Evolutionary conservation across 1,140 invertebrate genomes (phyloP).

Genomic region (Idris sp.): DNA sequence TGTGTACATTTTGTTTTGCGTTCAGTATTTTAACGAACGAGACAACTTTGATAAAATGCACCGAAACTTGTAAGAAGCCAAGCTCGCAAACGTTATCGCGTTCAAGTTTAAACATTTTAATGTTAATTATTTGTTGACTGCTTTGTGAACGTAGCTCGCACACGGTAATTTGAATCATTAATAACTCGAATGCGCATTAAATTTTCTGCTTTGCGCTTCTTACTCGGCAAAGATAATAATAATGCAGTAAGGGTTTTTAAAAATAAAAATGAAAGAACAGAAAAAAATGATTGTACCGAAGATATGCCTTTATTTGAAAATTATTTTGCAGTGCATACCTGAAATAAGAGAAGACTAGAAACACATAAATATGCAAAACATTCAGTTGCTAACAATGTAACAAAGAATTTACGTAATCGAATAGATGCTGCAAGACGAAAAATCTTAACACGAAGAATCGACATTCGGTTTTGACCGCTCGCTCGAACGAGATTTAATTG

Average conservation of each 20-base stretch:
- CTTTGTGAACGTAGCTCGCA: conserved; percentile 3
- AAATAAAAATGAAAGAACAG: too few species aligned
- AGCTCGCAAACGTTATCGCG: conserved; percentile 25
- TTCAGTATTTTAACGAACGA: conserved; percentile 24
- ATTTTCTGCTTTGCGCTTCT: background rate
- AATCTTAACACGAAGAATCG: too few species aligned
- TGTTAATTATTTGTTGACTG: conserved; percentile 29
- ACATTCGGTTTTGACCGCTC: conserved; percentile 58
- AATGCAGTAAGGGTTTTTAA: too few species aligned
- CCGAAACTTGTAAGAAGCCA: conserved; percentile 7
- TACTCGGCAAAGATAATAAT: background rate
- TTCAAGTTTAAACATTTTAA: conserved; percentile 27
- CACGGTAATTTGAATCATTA: conserved; percentile 8
- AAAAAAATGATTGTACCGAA: too few species aligned
- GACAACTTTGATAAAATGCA: conserved; percentile 16
- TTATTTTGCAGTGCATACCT: too few species aligned
- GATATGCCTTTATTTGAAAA: too few species aligned
- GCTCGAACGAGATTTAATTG: conserved; percentile 64
- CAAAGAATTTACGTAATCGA: conserved; percentile 12
- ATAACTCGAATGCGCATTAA: background rate
- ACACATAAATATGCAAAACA: too few species aligned
- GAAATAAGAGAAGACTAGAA: too few species aligned
- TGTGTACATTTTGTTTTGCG: conserved; percentile 20
- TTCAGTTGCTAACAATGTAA: too few species aligned
- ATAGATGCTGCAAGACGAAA: background rate